These are phyloP conservation scores for Oreochromis aureus DNA, from an alignment of 2,113 vertebrate species.

Conservation along the genomic window DNA sequence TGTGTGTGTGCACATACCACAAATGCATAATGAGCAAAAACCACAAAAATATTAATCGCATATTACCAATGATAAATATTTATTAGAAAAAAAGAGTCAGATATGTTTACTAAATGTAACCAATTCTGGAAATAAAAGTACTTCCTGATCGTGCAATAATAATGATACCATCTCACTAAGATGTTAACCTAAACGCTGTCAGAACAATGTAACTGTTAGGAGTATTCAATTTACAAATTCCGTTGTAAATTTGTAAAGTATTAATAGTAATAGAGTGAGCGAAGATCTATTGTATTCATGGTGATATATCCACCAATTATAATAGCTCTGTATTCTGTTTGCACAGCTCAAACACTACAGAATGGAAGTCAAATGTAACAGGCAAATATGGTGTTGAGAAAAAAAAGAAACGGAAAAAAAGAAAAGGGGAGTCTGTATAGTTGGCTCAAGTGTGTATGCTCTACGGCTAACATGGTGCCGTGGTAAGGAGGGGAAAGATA, in stretches of 20 bases:
- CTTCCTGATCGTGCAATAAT: neutral
- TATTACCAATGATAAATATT: neutral
- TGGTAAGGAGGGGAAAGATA: slow-evolving; percentile 52
- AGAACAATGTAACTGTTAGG: neutral
- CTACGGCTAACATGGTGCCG: slow-evolving; percentile 31
- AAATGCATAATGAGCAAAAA: neutral
- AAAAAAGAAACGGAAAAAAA: neutral
- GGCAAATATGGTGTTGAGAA: neutral
- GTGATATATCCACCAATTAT: neutral
- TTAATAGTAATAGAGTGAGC: neutral
- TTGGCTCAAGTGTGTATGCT: slow-evolving; percentile 40
- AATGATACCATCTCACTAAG: neutral
- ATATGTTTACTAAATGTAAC: neutral
- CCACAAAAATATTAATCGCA: neutral
- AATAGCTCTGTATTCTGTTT: neutral
- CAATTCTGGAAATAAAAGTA: neutral
- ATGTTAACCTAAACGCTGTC: neutral
- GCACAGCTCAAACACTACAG: neutral
- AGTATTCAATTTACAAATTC: neutral
- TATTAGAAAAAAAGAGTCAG: neutral
- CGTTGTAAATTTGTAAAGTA: neutral
- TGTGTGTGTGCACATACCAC: neutral
- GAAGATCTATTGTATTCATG: neutral
- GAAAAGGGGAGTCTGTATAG: slow-evolving; percentile 1
- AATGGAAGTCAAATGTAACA: slow-evolving; percentile 2